Base-by-base conservation (phyloP, 2,888 invertebrate genomes). In the Dusona sp. region DNA sequence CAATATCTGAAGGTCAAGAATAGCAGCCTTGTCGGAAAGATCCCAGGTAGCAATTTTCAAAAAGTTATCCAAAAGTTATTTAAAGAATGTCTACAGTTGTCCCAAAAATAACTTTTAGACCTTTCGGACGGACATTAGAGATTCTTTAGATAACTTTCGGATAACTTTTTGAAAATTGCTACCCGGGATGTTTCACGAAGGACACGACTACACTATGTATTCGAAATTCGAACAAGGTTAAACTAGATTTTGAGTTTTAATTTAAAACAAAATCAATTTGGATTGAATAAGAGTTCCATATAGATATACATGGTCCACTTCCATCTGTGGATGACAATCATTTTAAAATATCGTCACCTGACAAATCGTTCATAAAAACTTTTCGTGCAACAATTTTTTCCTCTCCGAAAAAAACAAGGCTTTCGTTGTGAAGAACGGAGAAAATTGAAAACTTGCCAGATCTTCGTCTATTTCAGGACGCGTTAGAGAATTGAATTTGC, bases 401-500 rank as follows among this genome's bases (percentile, higher is more conserved):
- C 13, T 61, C 29, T 13, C 29, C 6, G 4, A 29, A 29, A 61
- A 1, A 29, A 61, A 29, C 29, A 29, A 29, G 29, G 61, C 29
- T 16, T n/a, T 61, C 13, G 13, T 16, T 61, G 57, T 16, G 13
- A 61, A 61, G 61, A 29, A 29, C 6, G 2, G 25, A 61, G 57
- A 57, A 29, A 61, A 61, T 61, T 61, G 61, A 16, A 42, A 25
- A n/a, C 25, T 25, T 64, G 29, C 79, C 25, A 45, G 25, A 22
- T 48, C 73, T 51, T 80, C 36, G 51, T 38, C 48, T n/a, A 65
- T 54, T 57, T 48, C 51, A 19, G 64, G 6, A 36, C 16, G 48
- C 48, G 29, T 81, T n/a, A 25, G 48, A 77, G 64, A 25, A 77
- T 77, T 77, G 45, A 77, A 77, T 77, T 77, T 77, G 61, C 29